Base-by-base conservation (phyloP, 2,888 invertebrate species). In the Lacanobia oleracea region DNA sequence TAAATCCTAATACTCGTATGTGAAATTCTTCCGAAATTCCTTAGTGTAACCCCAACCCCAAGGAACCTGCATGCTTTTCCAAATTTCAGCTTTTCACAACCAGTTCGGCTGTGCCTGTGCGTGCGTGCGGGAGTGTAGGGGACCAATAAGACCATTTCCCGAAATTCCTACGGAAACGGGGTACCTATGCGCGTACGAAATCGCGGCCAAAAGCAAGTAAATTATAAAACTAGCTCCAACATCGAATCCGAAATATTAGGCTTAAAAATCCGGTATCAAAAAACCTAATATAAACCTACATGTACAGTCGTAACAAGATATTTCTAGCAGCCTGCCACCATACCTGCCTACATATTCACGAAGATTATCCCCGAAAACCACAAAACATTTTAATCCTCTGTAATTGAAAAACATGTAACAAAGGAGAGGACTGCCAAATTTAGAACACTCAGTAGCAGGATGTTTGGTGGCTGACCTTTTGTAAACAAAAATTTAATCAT, bases 401-500 rank as follows among this genome's bases (percentile, higher is more conserved):
- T 76, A 80, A 84, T 86, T 84, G 81, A 72, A 86, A 85, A 86
- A 84, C 72, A 79, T 75, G 71, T 59, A 68, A 82, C 84, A 84
- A 79, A 79, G 75, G 81, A 62, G 70, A 79, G 75, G 67, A 77
- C 43, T 64, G 75, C 51, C 57, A 64, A 66, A 75, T 79, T 72
- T 81, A 75, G 75, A 75, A 40, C 67, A 75, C 56, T 75, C 50
- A 9, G 70, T 60, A 63, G 65, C 85, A 82, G 86, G 85, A 85
- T 86, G 86, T 86, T 86, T 82, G 80, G 77, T 77, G 64, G 67
- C 75, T 79, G 85, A 85, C 86, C 86, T 87, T 82, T 84, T 83
- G 81, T 87, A 86, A 84, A 89, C 88, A 89, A 85, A 80, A 84
- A 86, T 87, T 89, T 89, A 89, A 89, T 89, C 87, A 85, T 85